A percentile compares a stretch with the other conserved stretches of the same genome.
These are phyloP conservation scores for Adelphocoris suturalis DNA, from an alignment of 2,888 invertebrate genomes.

Conservation along the genomic window DNA sequence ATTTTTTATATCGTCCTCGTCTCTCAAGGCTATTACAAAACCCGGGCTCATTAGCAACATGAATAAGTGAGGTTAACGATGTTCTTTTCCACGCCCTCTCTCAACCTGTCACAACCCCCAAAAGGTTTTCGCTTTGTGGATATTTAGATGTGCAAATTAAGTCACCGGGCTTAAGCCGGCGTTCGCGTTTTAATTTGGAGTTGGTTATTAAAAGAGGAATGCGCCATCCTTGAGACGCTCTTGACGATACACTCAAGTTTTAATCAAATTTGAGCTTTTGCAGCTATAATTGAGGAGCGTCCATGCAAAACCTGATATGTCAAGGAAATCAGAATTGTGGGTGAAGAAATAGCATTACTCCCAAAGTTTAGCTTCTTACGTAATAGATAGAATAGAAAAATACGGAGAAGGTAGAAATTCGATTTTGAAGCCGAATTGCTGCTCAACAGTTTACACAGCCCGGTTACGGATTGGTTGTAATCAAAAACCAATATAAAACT, in stretches of 20 bases:
- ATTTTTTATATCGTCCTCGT: too few species aligned
- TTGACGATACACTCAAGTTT: neutral
- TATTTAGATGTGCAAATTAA: constrained; percentile 16
- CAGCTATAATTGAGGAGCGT: neutral
- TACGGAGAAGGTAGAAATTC: too few species aligned
- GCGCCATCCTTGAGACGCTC: neutral
- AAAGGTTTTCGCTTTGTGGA: constrained; percentile 20
- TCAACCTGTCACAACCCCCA: neutral
- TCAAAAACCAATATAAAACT: too few species aligned
- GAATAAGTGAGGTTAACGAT: constrained; percentile 1
- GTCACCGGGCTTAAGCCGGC: neutral
- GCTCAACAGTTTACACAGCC: too few species aligned
- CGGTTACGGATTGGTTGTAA: too few species aligned
- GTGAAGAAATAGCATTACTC: too few species aligned
- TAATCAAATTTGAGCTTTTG: neutral
- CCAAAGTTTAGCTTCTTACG: too few species aligned
- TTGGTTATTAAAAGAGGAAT: constrained; percentile 15
- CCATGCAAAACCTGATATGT: too few species aligned
- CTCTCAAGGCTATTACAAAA: too few species aligned
- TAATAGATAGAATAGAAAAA: too few species aligned
- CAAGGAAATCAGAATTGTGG: too few species aligned
- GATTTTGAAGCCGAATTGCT: too few species aligned
- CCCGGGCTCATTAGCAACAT: neutral
- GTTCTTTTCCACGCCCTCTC: neutral
- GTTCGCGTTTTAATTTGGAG: neutral